These are phyloP conservation scores for Atta texana DNA, from an alignment of 1,140 invertebrate species.

Conservation along the genomic window DNA sequence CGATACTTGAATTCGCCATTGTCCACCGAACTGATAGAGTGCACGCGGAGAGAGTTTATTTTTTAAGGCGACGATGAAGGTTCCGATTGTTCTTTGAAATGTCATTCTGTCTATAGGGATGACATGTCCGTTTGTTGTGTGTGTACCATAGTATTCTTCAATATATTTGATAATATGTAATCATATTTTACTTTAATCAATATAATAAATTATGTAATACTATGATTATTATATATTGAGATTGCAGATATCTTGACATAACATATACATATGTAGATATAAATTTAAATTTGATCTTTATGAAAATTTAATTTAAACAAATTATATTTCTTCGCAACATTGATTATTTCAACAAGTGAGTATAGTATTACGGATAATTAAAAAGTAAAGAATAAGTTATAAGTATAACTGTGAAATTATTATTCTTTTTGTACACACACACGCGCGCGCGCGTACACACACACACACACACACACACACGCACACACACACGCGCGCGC, in stretches of 20 bases:
- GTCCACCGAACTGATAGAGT: constrained; percentile 71
- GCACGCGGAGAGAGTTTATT: constrained; percentile 27
- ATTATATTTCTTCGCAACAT: neutral
- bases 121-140: neutral
- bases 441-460: no score
- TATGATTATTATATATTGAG: neutral
- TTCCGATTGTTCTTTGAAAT: constrained; percentile 35
- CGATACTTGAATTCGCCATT: constrained; percentile 65
- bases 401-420: no score
- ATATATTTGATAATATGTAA: neutral
- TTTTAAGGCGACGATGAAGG: neutral
- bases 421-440: no score
- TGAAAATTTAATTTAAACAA: neutral
- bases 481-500: no score
- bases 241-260: neutral
- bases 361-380: no score
- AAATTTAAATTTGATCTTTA: neutral
- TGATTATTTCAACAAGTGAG: no score
- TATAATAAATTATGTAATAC: neutral
- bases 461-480: no score
- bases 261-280: neutral
- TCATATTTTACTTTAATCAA: no score
- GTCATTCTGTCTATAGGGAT: neutral
- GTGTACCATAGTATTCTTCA: neutral
- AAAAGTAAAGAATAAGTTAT: no score